These are phyloP conservation scores for Turnix velox DNA, from an alignment of 2,113 vertebrate species.

Conservation along the genomic window DNA sequence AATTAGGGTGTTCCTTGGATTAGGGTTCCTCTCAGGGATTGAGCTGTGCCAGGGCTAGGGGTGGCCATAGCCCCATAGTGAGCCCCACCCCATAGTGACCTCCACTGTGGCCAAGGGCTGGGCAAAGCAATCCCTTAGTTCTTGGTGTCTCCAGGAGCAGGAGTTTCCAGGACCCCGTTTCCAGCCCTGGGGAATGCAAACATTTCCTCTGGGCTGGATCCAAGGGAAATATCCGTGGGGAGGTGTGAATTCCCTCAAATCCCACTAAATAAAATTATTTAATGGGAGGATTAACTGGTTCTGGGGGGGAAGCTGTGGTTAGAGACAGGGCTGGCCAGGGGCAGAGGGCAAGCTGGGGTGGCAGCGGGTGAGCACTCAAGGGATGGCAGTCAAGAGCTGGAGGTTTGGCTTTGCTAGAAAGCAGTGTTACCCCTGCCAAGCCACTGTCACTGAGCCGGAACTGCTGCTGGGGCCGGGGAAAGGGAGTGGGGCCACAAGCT, in stretches of 20 bases:
- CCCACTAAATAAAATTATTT: not conserved
- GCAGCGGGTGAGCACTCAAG: not conserved
- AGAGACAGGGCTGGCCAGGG: not conserved
- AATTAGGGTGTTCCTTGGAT: not conserved
- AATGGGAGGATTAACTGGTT: not conserved
- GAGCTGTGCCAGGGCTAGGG: not conserved
- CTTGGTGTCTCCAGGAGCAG: not conserved
- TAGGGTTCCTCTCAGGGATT: not conserved
- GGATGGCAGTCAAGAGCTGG: not conserved
- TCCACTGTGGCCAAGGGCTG: not conserved
- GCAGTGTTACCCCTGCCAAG: not conserved
- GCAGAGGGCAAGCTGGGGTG: not conserved
- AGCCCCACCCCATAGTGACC: not conserved
- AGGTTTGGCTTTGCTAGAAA: conserved; percentile 8
- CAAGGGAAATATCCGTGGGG: not conserved
- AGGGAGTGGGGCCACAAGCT: accelerated
- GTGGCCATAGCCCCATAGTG: not conserved
- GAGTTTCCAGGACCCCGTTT: not conserved
- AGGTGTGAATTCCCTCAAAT: conserved; percentile 8
- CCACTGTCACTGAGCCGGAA: not conserved
- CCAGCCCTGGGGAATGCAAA: not conserved
- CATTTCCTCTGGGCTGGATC: conserved; percentile 24
- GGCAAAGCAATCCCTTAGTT: not conserved
- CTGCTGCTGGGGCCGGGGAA: not conserved
- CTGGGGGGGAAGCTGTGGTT: not conserved